Evolutionary conservation across 2,113 vertebrate genomes (phyloP).

Genomic region (Megaceryle torquata): DNA sequence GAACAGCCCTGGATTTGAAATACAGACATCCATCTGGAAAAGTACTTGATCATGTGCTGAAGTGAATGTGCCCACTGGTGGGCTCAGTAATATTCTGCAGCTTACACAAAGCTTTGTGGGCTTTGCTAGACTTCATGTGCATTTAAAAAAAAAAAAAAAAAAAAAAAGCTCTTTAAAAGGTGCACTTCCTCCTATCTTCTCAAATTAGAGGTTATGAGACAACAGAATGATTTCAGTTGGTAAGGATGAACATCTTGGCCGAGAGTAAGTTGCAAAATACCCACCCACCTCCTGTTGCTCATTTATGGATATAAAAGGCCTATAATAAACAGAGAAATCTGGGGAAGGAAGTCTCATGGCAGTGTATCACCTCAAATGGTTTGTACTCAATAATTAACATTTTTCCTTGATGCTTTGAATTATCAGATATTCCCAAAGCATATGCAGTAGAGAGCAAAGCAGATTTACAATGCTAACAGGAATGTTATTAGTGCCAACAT

Average conservation of each 20-base stretch:
- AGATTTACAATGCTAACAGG: neutral
- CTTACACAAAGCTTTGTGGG: neutral
- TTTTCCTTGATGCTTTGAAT: constrained; percentile 52
- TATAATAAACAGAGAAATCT: constrained; percentile 32
- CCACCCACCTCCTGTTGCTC: constrained; percentile 20
- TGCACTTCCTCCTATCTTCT: neutral
- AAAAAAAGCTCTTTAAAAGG: neutral
- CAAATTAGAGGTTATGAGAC: neutral
- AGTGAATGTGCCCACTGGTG: neutral
- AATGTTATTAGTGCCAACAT: constrained; percentile 32
- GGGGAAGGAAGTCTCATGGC: neutral
- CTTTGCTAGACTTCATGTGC: neutral
- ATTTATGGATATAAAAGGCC: constrained; percentile 27
- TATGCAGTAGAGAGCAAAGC: constrained; percentile 18
- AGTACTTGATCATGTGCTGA: neutral
- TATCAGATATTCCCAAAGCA: constrained; percentile 25
- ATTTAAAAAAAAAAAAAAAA: neutral
- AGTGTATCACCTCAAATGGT: constrained; percentile 8
- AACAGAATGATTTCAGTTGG: neutral
- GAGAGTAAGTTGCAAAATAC: constrained; percentile 36
- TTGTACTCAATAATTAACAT: constrained; percentile 41
- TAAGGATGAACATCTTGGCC: constrained; percentile 36
- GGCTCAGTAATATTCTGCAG: neutral
- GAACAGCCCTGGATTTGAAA: neutral
- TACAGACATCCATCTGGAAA: neutral